Evolutionary conservation across 1,140 invertebrate species (phyloP), one percentile per base, ranked within the genome.

Genomic region (Antheraea mylitta): DNA sequence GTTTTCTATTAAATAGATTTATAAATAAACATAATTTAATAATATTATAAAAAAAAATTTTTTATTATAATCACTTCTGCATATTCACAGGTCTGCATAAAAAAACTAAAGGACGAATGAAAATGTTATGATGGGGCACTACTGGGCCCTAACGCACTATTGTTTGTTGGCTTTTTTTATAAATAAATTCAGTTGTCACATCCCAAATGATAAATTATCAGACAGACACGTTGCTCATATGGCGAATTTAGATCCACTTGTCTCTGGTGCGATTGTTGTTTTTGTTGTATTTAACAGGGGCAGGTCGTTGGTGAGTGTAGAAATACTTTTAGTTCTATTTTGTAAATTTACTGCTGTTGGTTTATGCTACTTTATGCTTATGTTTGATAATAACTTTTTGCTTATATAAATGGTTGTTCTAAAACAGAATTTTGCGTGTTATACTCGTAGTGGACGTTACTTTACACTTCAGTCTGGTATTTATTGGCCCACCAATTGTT

Each of bases 161-260:
- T 89, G 87, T 91, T 88, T 89, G 77, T 81, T 66, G 38, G 38
- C 30, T 90, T 89, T 87, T 89, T 89, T 79, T 70, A 82, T 83
- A 87, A 89, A 91, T 91, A 91, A 91, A 91, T 91, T 91, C 87
- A 91, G 87, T 87, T 91, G 89, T 91, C 87, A 89, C 85, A 87
- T 82, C 87, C 76, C 77, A 58, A 22, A 87, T 91, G 89, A 91
- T 89, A 89, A 88, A 91, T 86, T 85, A 82, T 79, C 58, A 72
- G 59, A 71, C 67, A 82, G 86, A 89, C 89, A 91, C 73, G 76
- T 60, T 72, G 76, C 78, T 91, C 89, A 89, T 86, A 89, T 91
- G 89, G 89, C 84, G 85, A 80, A 80, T 85, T 86, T 79, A 63
- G 78, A 67, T 67, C 77, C 86, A 89, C 86, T 86, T 86, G 86